Evolutionary conservation across 2,113 vertebrate species (phyloP), one percentile per base, ranked within the genome.

Genomic region (Phalacrocorax aristotelis): DNA sequence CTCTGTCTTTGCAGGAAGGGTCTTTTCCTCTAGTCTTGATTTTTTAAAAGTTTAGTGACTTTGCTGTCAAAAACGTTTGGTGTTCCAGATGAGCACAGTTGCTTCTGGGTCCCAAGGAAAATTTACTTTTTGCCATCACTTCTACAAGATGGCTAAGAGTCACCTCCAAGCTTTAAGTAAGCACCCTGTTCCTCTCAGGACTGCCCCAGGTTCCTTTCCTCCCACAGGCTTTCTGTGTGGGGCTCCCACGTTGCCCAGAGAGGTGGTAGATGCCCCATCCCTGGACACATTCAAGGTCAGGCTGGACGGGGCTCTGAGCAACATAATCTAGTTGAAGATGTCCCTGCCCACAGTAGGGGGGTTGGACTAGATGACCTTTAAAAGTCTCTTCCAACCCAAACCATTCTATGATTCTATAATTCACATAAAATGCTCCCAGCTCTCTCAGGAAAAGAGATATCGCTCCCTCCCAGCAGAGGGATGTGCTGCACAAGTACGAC

Each of bases 401-500:
- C 38, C 38, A 38, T 38, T 38, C 38, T 38, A 38, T 38, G 38
- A 38, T 38, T 38, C 38, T 38, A 38, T 38, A 38, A 38, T 38
- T 38, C 38, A 48, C 61, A 26, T 34, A 68, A 48, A 29, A 29
- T 40, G 11, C 29, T 69, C 15, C 40, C 40, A 15, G 34, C 11
- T 25, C 19, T 23, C 18, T 36, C 0, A 0, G 27, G 19, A 32
- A 66, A n/a, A 26, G 57, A 68, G 48, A 64, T 27, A 7, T 64
- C 16, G 25, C 19, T 78, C 14, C 5, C 11, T 81, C 62, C 18
- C 29, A 9, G 23, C 40, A 75, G 36, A 71, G 23, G 68, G 32
- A 52, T 6, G 19, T 0, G 1, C 23, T 44, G 34, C 2, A 29
- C 66, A 61, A 27, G 32, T 11, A 60, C 6, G 3, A 8, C 25